phyloP scores from a whole-genome alignment of 2,797 vertebrate species.

The Liparis tanakae region DNA sequence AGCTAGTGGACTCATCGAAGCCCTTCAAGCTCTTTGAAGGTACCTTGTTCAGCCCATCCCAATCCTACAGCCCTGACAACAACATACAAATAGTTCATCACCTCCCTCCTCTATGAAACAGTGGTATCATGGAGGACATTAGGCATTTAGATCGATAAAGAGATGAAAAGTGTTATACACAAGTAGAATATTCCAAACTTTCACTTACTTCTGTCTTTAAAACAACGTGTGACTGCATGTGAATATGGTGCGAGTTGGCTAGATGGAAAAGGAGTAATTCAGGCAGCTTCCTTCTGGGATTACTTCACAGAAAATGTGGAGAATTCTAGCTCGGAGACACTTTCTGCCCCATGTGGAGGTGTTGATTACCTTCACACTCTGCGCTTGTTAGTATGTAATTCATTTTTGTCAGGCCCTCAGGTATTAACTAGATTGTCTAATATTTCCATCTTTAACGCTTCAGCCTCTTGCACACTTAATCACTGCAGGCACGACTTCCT shows the following conservation, averaged over 20 bases:
- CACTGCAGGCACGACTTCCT: constrained; percentile 17
- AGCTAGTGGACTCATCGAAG: constrained; percentile 76
- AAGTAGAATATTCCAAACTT: neutral
- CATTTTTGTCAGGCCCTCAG: constrained; percentile 38
- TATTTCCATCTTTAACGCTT: constrained; percentile 44
- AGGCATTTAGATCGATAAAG: constrained; percentile 4
- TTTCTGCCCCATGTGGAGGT: constrained; percentile 36
- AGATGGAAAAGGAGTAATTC: constrained; percentile 20
- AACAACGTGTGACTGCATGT: neutral
- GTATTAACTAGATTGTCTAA: constrained; percentile 42
- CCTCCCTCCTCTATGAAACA: constrained; percentile 32
- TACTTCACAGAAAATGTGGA: constrained; percentile 32
- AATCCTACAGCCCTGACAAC: constrained; percentile 51
- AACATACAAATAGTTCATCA: constrained; percentile 59
- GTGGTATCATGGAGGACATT: neutral
- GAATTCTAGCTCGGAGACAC: constrained; percentile 30
- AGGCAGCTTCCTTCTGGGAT: constrained; percentile 21
- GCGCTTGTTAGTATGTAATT: constrained; percentile 42
- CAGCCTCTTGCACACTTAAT: constrained; percentile 29
- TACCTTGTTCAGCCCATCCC: constrained; percentile 49
- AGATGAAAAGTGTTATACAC: neutral
- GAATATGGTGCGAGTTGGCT: neutral
- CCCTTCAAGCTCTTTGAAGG: constrained; percentile 70
- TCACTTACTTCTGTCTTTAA: constrained; percentile 17
- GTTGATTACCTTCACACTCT: constrained; percentile 57